Base-by-base conservation (phyloP, 2,797 vertebrate species). In the Cryptoprocta ferox region DNA sequence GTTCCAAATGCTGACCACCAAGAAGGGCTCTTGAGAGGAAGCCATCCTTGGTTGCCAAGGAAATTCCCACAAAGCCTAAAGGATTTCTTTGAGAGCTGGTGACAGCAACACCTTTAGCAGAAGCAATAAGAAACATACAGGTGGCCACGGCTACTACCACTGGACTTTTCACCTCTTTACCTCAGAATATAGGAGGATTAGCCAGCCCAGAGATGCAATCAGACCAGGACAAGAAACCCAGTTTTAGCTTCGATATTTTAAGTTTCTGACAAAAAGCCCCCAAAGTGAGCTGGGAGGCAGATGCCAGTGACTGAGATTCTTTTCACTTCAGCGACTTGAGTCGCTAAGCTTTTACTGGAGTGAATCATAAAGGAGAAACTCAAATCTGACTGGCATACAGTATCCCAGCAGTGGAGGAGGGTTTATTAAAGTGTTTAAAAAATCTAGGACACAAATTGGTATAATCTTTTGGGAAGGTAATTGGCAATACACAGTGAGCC, bases 21-120 rank as follows among this genome's bases (percentile, higher is more conserved):
- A 85, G 82, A 87, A 97, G 66, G 78, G 84, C 19, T 89, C 80
- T 63, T 89, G 73, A 53, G 26, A 93, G 45, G 94, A 95, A 56
- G 82, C 66, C 96, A 68, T 48, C 84, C 0, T 0, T 61, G 82
- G 95, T 88, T 98, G 98, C 97, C 98, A 98, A 98, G 97, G 97
- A 98, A 98, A 97, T 93, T 87, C 66, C 45, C 93, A 95, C 5
- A 94, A 92, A 98, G 91, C 90, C 91, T 66, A 59, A 97, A 88
- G 79, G n/a, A 84, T 89, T 97, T 92, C 89, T 94, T 96, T 65
- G 0, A 2, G 70, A 89, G 95, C 56, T 93, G 87, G 68, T 50
- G 95, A 96, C 30, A 48, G n/a, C 50, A 97, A 19, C 2, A 56
- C 68, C 42, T 82, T 66, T 28, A 85, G 86, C 50, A 66, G 63